A percentile compares a stretch with the other conserved stretches of the same genome.
These are phyloP conservation scores for Lithophane semibrunnea DNA, from an alignment of 2,888 invertebrate genomes.

Conservation along the genomic window DNA sequence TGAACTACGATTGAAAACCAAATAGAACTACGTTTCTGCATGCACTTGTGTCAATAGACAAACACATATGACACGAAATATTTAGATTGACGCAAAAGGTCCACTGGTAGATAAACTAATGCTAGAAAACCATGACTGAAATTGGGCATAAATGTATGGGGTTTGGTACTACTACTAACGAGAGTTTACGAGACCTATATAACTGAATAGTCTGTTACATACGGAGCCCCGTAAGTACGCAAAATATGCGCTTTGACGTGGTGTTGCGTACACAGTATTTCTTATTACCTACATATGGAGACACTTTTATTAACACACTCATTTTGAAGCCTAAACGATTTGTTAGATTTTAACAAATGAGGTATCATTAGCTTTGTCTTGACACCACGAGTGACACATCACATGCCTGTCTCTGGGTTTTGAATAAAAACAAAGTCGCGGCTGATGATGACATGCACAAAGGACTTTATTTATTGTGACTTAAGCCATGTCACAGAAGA, in stretches of 20 bases:
- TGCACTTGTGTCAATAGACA: constrained; percentile 51
- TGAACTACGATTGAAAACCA: constrained; percentile 46
- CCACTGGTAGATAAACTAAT: background rate
- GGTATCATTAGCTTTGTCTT: background rate
- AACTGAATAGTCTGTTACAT: background rate
- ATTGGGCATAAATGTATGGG: background rate
- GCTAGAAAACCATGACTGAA: background rate
- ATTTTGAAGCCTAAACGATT: too few relatives aligned
- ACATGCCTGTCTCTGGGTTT: background rate
- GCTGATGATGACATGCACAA: too few relatives aligned
- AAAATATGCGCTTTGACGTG: too few relatives aligned
- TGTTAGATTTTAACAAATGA: too few relatives aligned
- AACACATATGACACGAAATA: background rate
- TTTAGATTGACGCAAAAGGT: constrained; percentile 10
- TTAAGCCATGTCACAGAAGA: too few relatives aligned
- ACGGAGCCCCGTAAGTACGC: background rate
- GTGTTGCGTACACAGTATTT: too few relatives aligned
- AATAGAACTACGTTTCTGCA: constrained; percentile 48
- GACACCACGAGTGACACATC: background rate
- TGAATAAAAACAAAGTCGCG: background rate
- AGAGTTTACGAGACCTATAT: background rate
- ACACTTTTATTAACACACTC: too few relatives aligned
- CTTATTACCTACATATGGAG: too few relatives aligned
- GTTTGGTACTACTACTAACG: background rate
- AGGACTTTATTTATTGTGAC: background rate